Percentiles rank a stretch among this genome's conserved stretches.
Evolutionary conservation across 2,113 vertebrate genomes (phyloP).

Genomic region (Panthera leo): DNA sequence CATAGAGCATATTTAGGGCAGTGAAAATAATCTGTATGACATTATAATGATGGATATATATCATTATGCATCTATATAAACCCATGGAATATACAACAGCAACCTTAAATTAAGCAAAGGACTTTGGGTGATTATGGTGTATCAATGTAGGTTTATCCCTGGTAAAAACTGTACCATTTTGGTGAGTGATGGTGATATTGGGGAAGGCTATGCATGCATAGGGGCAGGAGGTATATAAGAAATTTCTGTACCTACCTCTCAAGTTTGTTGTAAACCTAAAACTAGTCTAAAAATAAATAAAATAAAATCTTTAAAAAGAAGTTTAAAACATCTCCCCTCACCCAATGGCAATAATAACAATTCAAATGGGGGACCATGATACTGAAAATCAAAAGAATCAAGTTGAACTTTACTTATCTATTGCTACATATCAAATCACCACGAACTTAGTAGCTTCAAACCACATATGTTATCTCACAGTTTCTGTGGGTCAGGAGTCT

Average conservation of each 20-base stretch:
- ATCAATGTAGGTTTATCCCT: neutral
- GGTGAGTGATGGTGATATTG: neutral
- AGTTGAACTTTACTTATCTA: neutral
- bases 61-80: neutral
- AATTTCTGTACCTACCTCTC: neutral
- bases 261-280: neutral
- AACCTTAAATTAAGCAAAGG: neutral
- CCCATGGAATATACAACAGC: neutral
- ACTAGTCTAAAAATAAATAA: neutral
- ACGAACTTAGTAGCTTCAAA: neutral
- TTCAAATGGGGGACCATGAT: neutral
- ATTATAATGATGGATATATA: neutral
- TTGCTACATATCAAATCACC: neutral
- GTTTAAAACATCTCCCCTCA: neutral
- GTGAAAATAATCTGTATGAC: neutral
- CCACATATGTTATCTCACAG: neutral
- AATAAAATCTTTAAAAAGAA: neutral
- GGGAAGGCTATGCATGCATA: no score
- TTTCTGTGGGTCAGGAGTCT: neutral
- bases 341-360: neutral
- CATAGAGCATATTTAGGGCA: neutral
- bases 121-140: neutral
- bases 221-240: neutral
- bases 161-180: neutral
- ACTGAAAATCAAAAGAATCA: neutral